Conservation (phyloP, 1,140 invertebrate species). For the Dreissena rostriformis region DNA sequence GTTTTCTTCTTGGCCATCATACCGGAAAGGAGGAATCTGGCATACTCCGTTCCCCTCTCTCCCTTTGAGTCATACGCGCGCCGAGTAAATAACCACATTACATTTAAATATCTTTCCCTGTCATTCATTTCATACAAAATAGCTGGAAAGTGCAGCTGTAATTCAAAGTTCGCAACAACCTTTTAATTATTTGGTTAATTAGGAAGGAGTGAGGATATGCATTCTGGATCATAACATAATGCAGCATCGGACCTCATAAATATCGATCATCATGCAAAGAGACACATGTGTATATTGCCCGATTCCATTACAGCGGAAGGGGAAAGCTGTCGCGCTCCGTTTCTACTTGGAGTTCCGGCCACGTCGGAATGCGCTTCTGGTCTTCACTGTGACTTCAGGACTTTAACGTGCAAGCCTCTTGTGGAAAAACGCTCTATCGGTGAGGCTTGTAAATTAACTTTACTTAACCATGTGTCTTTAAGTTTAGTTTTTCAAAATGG, state of each 20-base stretch:
- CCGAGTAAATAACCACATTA: too few species aligned
- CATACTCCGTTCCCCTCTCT: too few species aligned
- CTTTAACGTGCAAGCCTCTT: not conserved
- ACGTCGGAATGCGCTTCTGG: conserved; percentile 38
- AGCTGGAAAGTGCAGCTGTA: not conserved
- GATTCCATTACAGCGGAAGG: conserved; percentile 46
- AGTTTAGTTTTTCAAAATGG: too few species aligned
- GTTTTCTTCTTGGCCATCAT: too few species aligned
- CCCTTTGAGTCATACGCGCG: too few species aligned
- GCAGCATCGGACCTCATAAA: not conserved
- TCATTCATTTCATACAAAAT: not conserved
- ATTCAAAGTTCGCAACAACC: not conserved
- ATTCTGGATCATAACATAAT: not conserved
- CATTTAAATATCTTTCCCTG: too few species aligned
- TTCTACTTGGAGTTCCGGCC: conserved; percentile 50
- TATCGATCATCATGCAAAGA: not conserved
- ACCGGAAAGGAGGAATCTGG: too few species aligned
- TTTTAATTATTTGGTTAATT: not conserved
- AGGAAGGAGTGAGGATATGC: not conserved
- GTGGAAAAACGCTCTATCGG: too few species aligned
- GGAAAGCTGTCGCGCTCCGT: conserved; percentile 13
- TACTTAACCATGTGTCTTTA: too few species aligned
- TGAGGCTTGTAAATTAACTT: too few species aligned
- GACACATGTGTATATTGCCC: too few species aligned
- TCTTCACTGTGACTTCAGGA: conserved; percentile 45